Evolutionary conservation across 2,113 vertebrate genomes (phyloP).

Genomic region (Clarias macrocephalus): DNA sequence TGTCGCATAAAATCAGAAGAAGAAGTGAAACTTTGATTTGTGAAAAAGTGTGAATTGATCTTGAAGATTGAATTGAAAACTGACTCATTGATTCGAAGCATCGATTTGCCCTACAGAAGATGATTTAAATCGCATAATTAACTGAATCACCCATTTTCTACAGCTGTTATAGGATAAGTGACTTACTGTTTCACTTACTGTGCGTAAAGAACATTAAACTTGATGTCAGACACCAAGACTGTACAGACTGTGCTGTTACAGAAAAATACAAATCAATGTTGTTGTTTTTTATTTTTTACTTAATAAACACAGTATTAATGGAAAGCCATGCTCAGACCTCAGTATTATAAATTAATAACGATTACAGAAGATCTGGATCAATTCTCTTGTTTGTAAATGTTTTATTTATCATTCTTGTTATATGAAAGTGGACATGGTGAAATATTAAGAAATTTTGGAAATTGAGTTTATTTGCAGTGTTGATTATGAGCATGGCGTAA

Average conservation of each 20-base stretch:
- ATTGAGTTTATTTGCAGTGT: neutral
- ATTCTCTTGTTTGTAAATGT: neutral
- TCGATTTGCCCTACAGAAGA: no score
- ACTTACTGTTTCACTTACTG: no score
- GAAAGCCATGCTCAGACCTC: neutral
- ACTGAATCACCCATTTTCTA: no score
- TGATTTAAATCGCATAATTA: no score
- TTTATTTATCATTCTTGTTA: neutral
- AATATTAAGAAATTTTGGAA: neutral
- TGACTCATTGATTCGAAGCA: no score
- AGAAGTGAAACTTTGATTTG: no score
- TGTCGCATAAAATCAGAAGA: no score
- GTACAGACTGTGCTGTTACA: neutral
- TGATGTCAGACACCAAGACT: no score
- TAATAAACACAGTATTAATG: neutral
- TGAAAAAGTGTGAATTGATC: no score
- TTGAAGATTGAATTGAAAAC: no score
- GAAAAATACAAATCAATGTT: neutral
- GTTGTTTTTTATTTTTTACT: neutral
- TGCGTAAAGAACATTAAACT: no score
- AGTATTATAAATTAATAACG: neutral
- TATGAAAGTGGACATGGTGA: neutral
- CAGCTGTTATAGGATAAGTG: no score
- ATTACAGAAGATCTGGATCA: neutral
- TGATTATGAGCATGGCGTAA: neutral